A percentile compares a stretch with the other conserved stretches of the same genome.
These are phyloP conservation scores for Vultur gryphus DNA, from an alignment of 2,797 vertebrate genomes.

Conservation along the genomic window DNA sequence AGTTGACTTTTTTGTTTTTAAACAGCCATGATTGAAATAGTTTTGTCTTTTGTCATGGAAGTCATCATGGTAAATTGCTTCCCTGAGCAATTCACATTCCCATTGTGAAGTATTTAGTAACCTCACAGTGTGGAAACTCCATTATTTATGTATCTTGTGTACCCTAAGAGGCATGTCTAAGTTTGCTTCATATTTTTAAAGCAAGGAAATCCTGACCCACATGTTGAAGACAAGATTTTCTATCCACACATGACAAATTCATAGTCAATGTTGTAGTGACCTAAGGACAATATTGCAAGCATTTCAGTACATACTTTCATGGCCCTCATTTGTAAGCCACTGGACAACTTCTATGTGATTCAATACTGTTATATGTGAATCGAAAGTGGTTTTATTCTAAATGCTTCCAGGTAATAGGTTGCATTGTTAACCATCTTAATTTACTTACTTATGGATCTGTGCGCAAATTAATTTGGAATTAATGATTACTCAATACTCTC, in stretches of 20 bases:
- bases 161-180: not conserved
- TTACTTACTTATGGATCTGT: not conserved
- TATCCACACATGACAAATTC: not conserved
- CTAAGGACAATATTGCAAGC: not conserved
- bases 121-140: not conserved
- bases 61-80: not conserved
- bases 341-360: not conserved
- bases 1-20: not conserved
- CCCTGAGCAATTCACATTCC: not conserved
- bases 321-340: not conserved
- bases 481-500: not conserved
- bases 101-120: not conserved
- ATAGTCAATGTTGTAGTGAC: not conserved
- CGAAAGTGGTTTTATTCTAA: not conserved
- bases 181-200: not conserved
- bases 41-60: not conserved
- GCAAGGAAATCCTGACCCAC: not conserved
- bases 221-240: not conserved
- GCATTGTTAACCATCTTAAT: not conserved
- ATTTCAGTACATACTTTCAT: not conserved
- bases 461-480: not conserved
- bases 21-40: fast-evolving
- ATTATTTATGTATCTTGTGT: not conserved
- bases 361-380: not conserved
- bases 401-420: not conserved